phyloP scores from a whole-genome alignment of 37 sponge, comb jelly and placozoan species.

The Halisarca cf. caerulea region DNA sequence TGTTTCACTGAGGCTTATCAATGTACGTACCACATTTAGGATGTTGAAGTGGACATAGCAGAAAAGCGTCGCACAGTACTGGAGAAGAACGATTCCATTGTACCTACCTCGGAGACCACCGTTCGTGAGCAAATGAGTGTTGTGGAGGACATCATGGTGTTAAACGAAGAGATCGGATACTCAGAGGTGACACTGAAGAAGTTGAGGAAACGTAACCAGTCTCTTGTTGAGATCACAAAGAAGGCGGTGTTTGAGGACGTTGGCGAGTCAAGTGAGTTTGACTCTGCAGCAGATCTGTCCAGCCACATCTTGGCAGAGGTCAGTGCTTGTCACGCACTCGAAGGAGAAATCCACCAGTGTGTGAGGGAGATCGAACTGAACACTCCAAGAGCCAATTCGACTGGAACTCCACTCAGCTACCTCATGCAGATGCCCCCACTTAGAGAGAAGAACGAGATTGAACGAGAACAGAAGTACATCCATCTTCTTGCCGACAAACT shows the following conservation, averaged over 20 bases:
- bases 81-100: constrained; percentile 30
- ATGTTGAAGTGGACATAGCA: constrained; percentile 31
- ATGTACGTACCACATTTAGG: constrained; percentile 21
- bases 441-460: constrained; percentile 25
- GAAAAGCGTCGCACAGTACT: constrained; percentile 47
- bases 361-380: constrained; percentile 21
- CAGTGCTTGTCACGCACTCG: constrained; percentile 7
- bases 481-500: constrained; percentile 66
- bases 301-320: not conserved
- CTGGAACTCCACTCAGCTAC: constrained; percentile 47
- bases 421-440: constrained; percentile 66
- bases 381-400: not conserved
- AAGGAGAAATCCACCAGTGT: constrained; percentile 29
- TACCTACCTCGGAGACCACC: not conserved
- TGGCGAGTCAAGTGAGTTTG: constrained; percentile 39
- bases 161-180: constrained; percentile 67
- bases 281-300: constrained; percentile 30
- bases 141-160: constrained; percentile 66
- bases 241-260: constrained; percentile 54
- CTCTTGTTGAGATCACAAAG: constrained; percentile 29
- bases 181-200: constrained; percentile 12
- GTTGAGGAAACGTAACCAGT: constrained; percentile 7
- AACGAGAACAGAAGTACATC: constrained; percentile 20
- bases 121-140: constrained; percentile 22
- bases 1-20: not conserved